These are phyloP conservation scores for Miltochrista miniata DNA, from an alignment of 2,888 invertebrate genomes.

Conservation along the genomic window DNA sequence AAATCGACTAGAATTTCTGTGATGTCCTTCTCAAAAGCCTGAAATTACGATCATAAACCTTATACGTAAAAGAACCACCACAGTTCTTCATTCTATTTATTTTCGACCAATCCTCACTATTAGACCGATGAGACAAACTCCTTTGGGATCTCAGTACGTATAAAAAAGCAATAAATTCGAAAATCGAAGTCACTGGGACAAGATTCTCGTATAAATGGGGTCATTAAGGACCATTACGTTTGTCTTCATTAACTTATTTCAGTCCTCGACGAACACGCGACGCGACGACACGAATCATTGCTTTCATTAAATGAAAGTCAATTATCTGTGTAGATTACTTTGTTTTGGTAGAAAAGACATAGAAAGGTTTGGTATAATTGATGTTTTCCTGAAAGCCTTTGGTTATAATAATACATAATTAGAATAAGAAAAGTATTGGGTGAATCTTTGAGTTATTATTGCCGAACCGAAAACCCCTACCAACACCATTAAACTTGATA, in stretches of 20 bases:
- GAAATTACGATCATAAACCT: no score
- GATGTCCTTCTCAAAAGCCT: no score
- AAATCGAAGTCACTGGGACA: slow-evolving; percentile 18
- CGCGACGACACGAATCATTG: slow-evolving; percentile 18
- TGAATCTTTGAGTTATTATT: no score
- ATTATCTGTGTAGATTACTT: slow-evolving; percentile 9
- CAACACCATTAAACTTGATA: no score
- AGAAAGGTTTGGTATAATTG: background rate
- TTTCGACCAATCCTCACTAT: no score
- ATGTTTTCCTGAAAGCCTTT: background rate
- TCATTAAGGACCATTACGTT: slow-evolving; percentile 30
- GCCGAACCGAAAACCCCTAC: no score
- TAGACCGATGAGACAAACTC: no score
- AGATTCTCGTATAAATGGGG: slow-evolving; percentile 18
- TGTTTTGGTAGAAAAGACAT: slow-evolving; percentile 3
- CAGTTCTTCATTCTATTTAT: no score
- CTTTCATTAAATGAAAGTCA: slow-evolving; percentile 11
- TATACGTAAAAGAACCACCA: no score
- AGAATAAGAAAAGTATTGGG: no score
- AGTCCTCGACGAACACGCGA: slow-evolving; percentile 25
- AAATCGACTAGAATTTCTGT: no score
- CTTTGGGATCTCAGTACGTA: slow-evolving; percentile 1
- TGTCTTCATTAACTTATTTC: slow-evolving; percentile 34
- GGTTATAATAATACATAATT: no score
- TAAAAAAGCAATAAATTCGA: slow-evolving; percentile 2